Base-by-base conservation (phyloP, 1,140 invertebrate species). In the Melitaea cinxia region DNA sequence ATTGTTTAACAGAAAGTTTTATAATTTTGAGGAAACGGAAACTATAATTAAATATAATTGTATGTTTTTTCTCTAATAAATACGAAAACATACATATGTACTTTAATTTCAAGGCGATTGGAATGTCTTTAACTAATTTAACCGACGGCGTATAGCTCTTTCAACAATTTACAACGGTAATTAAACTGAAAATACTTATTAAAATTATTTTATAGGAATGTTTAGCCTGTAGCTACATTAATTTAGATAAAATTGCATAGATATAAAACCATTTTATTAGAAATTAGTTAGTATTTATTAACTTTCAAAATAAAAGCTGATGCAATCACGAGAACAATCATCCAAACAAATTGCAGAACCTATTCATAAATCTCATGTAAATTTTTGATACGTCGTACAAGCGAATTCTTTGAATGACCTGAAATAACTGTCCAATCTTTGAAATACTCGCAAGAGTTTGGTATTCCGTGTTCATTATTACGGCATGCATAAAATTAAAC, bases 401-500 rank as follows among this genome's bases (percentile, higher is more conserved):
- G 54, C 72, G 69, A 74, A 78, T 80, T 78, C 76, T 66, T 77
- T 63, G 74, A 68, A 75, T 71, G 63, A 59, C 65, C 68, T 50
- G 30, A 58, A 62, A 66, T 73, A 57, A 65, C 65, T 64, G 63
- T 24, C 59, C 59, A 73, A 67, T 66, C 62, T 77, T 69, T 70
- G 42, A 62, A 62, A 65, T 65, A 52, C 45, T 42, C 47, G 55
- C 28, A 66, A 57, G 37, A 65, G 62, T 69, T 52, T 49, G 66
- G 64, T 74, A 73, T 79, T 71, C 72, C 72, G 72, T 73, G 72
- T 66, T 69, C 70, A 76, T 82, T 77, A 79, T 70, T 57, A 50
- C 59, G 61, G 64, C 65, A 77, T 68, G 72, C 72, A 78, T 80
- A 75, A 81, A 68, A 80, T 77, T 77, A 80, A 76, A 74, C 60